Percentiles rank a stretch among this genome's conserved stretches.
phyloP scores from a whole-genome alignment of 2,113 vertebrate species.

The Petaurus breviceps region DNA sequence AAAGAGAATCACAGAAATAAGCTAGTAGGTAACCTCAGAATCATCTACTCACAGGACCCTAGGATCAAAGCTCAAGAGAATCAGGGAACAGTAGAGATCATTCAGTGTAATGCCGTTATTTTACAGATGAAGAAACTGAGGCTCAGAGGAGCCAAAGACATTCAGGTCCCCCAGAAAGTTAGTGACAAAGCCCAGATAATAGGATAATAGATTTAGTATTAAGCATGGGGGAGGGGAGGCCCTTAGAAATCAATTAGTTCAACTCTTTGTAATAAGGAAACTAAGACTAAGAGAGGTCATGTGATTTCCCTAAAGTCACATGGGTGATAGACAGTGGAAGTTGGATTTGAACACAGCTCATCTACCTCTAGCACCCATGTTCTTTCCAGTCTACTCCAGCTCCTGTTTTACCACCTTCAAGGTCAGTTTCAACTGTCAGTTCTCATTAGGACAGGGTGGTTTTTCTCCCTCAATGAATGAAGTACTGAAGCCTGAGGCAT shows the following conservation, averaged over 20 bases:
- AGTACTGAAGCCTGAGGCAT: no score
- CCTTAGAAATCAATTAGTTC: background rate
- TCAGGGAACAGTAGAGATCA: background rate
- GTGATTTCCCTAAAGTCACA: background rate
- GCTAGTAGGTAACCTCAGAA: background rate
- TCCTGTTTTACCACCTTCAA: background rate
- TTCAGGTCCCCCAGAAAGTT: background rate
- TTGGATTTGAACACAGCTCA: background rate
- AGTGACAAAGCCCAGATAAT: background rate
- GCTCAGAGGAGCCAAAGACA: background rate
- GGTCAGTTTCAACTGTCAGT: background rate
- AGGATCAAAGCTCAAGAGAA: background rate
- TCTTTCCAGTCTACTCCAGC: background rate
- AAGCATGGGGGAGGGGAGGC: background rate
- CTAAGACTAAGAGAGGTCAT: background rate
- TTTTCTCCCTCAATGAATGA: no score
- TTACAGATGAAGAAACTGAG: background rate
- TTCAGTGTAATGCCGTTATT: background rate
- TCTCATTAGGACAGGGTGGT: background rate
- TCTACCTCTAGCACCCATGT: background rate
- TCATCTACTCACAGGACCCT: conserved; percentile 1
- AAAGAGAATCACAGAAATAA: background rate
- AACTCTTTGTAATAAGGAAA: background rate
- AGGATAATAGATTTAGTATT: background rate
- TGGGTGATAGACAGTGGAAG: no score